Evolutionary conservation across 2,113 vertebrate genomes (phyloP), one percentile per base, ranked within the genome.

Genomic region (Cryptoleucopteryx plumbea): DNA sequence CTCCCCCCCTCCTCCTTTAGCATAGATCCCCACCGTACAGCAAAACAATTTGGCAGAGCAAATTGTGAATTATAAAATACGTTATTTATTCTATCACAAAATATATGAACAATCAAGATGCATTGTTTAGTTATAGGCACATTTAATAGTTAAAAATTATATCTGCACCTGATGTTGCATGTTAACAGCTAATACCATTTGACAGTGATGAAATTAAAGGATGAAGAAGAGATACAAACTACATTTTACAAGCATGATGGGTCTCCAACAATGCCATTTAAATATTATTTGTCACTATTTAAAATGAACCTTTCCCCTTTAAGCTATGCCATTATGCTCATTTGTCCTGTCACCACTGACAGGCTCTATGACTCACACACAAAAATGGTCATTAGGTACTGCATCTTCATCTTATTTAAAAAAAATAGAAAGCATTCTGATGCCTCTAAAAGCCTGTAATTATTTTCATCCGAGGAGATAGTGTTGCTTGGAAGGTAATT

Each of bases 321-420:
- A 98, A 98, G 98, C 98, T 98, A 98, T 98, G 98, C 99, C 98
- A 99, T 99, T 99, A 99, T 98, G 98, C 99, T 99, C 99, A 99
- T 99, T 99, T 99, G 99, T 99, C 99, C 98, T 99, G 99, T 99
- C 99, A 99, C 98, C 98, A 98, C 98, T 99, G 99, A 99, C 99
- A 99, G 99, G 98, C 98, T 98, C 98, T 98, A 99, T 99, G 99
- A 99, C 98, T 99, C 99, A 99, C 99, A 99, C 98, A 99, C 98
- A 99, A 98, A 99, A 99, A 99, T 99, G 98, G 98, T 99, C 99
- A 99, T 99, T 99, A 99, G 99, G 98, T 99, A 99, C 98, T 98
- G 98, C 98, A 99, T 99, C 99, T 99, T 99, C 99, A 99, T 99
- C 99, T 99, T 98, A 98, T 98, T 98, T 98, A 96, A 98, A 98